Conservation (phyloP, 2,113 vertebrate genomes). For the Seriola aureovittata region DNA sequence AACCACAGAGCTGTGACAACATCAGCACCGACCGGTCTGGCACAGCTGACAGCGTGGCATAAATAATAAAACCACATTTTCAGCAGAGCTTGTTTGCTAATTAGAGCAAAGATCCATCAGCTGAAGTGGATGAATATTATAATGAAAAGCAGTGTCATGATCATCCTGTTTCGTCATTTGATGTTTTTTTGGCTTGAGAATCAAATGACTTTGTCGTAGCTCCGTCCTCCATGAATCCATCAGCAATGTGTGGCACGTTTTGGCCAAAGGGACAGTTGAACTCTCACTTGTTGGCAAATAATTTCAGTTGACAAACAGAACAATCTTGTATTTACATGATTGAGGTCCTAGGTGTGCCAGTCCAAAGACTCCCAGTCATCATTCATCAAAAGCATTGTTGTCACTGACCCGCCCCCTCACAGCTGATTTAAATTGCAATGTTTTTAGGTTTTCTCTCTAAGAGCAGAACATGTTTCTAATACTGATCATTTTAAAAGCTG, state of each 20-base stretch:
- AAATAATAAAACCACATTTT: conserved; percentile 51
- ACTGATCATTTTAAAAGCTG: conserved; percentile 2
- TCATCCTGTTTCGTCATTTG: conserved; percentile 20
- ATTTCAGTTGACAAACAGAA: conserved; percentile 23
- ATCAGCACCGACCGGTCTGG: conserved; percentile 13
- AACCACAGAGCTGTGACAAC: conserved; percentile 21
- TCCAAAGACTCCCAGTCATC: conserved; percentile 31
- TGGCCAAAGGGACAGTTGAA: conserved; percentile 21
- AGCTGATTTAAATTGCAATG: conserved; percentile 32
- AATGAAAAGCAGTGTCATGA: conserved; percentile 15
- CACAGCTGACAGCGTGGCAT: conserved; percentile 19
- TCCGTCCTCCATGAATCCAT: background rate
- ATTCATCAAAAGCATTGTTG: conserved; percentile 33
- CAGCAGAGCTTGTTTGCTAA: conserved; percentile 44
- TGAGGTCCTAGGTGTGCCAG: conserved; percentile 22
- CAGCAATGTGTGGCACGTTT: conserved; percentile 33
- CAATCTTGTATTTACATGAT: conserved; percentile 33
- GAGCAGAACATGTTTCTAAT: conserved; percentile 5
- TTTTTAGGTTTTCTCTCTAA: background rate
- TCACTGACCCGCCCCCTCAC: conserved; percentile 2
- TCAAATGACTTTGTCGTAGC: background rate
- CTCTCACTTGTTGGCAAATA: conserved; percentile 34
- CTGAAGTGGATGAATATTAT: conserved; percentile 41
- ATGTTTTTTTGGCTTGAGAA: conserved; percentile 18
- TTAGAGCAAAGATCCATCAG: conserved; percentile 50